Evolutionary conservation across 2,888 invertebrate species (phyloP).

Genomic region (Cactoblastis cactorum): DNA sequence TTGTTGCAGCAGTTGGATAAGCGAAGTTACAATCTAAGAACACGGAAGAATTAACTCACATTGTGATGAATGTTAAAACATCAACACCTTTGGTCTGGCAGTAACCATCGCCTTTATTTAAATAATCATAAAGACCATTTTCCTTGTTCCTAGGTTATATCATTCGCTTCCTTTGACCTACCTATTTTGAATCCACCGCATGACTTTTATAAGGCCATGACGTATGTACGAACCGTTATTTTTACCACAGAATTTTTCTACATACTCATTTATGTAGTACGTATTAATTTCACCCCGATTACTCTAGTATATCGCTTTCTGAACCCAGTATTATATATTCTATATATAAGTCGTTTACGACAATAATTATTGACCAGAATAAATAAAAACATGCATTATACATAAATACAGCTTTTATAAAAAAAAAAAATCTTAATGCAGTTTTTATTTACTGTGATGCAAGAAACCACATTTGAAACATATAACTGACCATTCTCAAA

Average conservation of each 20-base stretch:
- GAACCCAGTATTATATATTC: background rate
- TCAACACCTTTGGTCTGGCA: background rate
- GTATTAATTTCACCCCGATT: no score
- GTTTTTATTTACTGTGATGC: background rate
- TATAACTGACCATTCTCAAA: background rate
- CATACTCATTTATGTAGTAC: no score
- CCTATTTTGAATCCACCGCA: background rate
- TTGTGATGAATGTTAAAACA: background rate
- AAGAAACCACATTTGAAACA: background rate
- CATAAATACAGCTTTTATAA: background rate
- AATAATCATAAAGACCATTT: background rate
- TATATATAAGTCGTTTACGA: background rate
- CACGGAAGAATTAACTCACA: background rate
- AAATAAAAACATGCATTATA: conserved; percentile 1
- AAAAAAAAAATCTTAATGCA: background rate
- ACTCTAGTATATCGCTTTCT: background rate
- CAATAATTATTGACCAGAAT: background rate
- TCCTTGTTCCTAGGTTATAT: background rate
- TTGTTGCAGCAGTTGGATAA: background rate
- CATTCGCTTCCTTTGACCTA: background rate
- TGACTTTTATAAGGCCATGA: background rate
- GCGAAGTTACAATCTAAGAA: background rate
- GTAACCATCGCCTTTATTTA: background rate
- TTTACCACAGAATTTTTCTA: no score
- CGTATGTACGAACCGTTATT: background rate